Evolutionary conservation across 2,888 invertebrate species (phyloP).

Genomic region (Sinohyriopsis cumingii): DNA sequence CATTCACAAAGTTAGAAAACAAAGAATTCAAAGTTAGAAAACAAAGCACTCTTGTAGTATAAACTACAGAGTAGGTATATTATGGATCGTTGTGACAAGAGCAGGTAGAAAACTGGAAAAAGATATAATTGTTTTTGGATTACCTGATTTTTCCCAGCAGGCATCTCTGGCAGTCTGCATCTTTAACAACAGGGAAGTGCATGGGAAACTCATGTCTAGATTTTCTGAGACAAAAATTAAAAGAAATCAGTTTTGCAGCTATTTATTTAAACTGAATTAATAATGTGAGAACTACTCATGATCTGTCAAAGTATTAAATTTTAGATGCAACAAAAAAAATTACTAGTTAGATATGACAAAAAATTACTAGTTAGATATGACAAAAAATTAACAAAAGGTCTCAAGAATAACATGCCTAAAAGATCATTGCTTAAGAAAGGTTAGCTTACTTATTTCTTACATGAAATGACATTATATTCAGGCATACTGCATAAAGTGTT

Average conservation of each 20-base stretch:
- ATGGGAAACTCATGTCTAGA: constrained; percentile 46
- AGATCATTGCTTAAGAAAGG: not conserved
- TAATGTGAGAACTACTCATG: not conserved
- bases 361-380: too few relatives aligned
- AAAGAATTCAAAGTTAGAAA: not conserved
- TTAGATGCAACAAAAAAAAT: too few relatives aligned
- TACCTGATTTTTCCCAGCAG: constrained; percentile 66
- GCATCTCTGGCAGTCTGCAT: constrained; percentile 56
- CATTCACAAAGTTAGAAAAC: too few relatives aligned
- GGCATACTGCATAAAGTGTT: too few relatives aligned
- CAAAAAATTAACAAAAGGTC: too few relatives aligned
- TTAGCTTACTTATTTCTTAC: constrained; percentile 1
- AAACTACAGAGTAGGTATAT: not conserved
- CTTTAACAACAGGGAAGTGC: constrained; percentile 52
- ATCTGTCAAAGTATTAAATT: not conserved
- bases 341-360: too few relatives aligned
- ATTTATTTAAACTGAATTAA: not conserved
- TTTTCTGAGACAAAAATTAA: constrained; percentile 37
- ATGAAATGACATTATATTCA: not conserved
- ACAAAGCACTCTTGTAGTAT: not conserved
- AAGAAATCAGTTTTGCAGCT: not conserved
- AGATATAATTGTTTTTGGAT: not conserved
- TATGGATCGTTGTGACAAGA: too few relatives aligned
- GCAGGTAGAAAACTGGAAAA: too few relatives aligned
- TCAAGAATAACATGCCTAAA: constrained; percentile 1